Evolutionary conservation across 2,888 invertebrate genomes (phyloP).

Genomic region (Ochropleura plecta): DNA sequence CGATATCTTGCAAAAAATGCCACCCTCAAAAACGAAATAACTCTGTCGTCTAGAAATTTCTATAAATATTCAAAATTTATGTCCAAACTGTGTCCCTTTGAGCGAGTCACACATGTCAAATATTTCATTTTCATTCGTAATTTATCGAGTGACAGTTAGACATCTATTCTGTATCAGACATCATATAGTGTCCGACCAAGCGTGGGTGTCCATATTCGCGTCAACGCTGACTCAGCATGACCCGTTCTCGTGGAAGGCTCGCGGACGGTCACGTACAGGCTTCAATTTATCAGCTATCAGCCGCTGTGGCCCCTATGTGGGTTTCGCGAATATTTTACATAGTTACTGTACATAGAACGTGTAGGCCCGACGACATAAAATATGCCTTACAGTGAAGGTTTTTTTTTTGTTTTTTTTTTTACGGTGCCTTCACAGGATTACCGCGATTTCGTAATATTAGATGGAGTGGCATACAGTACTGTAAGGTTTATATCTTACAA

Average conservation of each 20-base stretch:
- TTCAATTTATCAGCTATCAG: slow-evolving; percentile 69
- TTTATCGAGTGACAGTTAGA: slow-evolving; percentile 51
- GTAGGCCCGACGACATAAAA: slow-evolving; percentile 39
- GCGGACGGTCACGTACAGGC: slow-evolving; percentile 66
- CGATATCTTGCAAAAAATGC: slow-evolving; percentile 24
- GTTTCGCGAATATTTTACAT: slow-evolving; percentile 56
- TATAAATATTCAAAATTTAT: slow-evolving; percentile 43
- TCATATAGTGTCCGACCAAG: slow-evolving; percentile 60
- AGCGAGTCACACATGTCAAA: slow-evolving; percentile 53
- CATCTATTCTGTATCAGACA: slow-evolving; percentile 61
- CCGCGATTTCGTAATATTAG: background rate
- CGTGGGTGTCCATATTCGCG: slow-evolving; percentile 60
- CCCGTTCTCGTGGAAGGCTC: slow-evolving; percentile 60
- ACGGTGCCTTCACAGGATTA: background rate
- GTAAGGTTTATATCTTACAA: no score
- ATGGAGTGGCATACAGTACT: no score
- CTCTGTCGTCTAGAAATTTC: slow-evolving; percentile 8
- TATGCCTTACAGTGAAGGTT: slow-evolving; percentile 31
- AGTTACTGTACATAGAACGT: slow-evolving; percentile 34
- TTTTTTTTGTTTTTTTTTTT: slow-evolving; percentile 15
- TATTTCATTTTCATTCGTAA: slow-evolving; percentile 42
- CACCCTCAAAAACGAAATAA: slow-evolving; percentile 31
- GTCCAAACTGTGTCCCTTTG: slow-evolving; percentile 30
- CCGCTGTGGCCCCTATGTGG: slow-evolving; percentile 56
- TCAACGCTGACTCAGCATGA: slow-evolving; percentile 65